Conservation (phyloP, 2,888 invertebrate species). For the Agrotis exclamationis region DNA sequence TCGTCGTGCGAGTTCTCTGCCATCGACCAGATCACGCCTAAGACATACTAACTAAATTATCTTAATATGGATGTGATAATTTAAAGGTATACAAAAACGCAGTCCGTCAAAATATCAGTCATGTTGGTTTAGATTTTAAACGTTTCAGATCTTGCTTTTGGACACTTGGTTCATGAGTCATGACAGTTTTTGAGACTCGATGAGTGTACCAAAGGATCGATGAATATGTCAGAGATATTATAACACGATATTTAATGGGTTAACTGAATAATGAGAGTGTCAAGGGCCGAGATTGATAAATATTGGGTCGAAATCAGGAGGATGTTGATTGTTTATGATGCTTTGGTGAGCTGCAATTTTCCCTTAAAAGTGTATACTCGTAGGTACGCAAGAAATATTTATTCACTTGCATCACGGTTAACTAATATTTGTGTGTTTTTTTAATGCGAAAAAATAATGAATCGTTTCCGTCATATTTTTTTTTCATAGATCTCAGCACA, state of each 20-base stretch:
- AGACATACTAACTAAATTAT: slow-evolving; percentile 59
- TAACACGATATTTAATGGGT: too few species aligned
- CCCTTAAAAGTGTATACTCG: background rate
- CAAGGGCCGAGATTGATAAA: too few species aligned
- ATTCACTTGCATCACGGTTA: too few species aligned
- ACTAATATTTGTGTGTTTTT: background rate
- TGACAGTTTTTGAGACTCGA: background rate
- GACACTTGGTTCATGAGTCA: too few species aligned
- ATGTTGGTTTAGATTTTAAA: background rate
- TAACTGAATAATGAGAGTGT: too few species aligned
- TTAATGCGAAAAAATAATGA: slow-evolving; percentile 16
- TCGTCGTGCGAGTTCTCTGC: slow-evolving; percentile 70
- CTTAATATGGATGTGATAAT: slow-evolving; percentile 40
- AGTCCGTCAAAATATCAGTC: slow-evolving; percentile 1
- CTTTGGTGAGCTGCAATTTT: background rate
- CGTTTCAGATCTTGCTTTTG: background rate
- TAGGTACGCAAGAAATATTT: too few species aligned
- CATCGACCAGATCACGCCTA: slow-evolving; percentile 68
- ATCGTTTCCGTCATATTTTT: slow-evolving; percentile 16
- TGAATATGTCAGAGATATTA: background rate
- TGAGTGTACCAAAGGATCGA: background rate
- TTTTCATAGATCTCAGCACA: slow-evolving; percentile 50
- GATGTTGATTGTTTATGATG: background rate
- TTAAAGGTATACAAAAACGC: slow-evolving; percentile 16
- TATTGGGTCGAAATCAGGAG: background rate